Evolutionary conservation across 2,888 invertebrate species (phyloP).

Genomic region (Timema cristinae): DNA sequence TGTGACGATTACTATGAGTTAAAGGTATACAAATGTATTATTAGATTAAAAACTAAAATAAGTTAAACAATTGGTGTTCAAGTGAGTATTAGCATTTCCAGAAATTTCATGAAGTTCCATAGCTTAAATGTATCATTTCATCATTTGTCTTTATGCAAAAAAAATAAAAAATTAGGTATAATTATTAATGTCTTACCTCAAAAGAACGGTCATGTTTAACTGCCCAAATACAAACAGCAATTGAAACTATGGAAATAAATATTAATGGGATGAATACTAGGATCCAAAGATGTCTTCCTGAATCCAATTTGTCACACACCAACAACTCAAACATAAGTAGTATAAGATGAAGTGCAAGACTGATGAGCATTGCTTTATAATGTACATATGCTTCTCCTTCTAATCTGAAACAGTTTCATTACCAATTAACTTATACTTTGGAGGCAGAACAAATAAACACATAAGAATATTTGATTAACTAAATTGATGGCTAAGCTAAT

Average conservation of each 20-base stretch:
- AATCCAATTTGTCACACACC: slow-evolving; percentile 92
- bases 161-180: too few relatives aligned
- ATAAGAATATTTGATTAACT: too few relatives aligned
- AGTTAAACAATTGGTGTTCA: too few relatives aligned
- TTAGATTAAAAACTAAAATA: too few relatives aligned
- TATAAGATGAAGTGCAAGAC: slow-evolving; percentile 88
- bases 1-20: too few relatives aligned
- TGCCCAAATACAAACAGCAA: slow-evolving; percentile 97
- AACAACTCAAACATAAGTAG: slow-evolving; percentile 94
- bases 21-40: too few relatives aligned
- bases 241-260: slow-evolving; percentile 93
- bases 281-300: slow-evolving; percentile 81
- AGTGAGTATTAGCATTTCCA: too few relatives aligned
- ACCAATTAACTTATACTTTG: not conserved
- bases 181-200: slow-evolving; percentile 57
- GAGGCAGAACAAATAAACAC: too few relatives aligned
- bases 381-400: slow-evolving; percentile 96
- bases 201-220: slow-evolving; percentile 97
- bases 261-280: slow-evolving; percentile 93
- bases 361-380: slow-evolving; percentile 97
- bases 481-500: too few relatives aligned
- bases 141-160: too few relatives aligned
- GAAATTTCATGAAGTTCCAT: too few relatives aligned
- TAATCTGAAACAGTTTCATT: slow-evolving; percentile 56
- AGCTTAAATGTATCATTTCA: too few relatives aligned